Evolutionary conservation across 2,888 invertebrate species (phyloP).

Genomic region (Brachynemurus nebulosus): DNA sequence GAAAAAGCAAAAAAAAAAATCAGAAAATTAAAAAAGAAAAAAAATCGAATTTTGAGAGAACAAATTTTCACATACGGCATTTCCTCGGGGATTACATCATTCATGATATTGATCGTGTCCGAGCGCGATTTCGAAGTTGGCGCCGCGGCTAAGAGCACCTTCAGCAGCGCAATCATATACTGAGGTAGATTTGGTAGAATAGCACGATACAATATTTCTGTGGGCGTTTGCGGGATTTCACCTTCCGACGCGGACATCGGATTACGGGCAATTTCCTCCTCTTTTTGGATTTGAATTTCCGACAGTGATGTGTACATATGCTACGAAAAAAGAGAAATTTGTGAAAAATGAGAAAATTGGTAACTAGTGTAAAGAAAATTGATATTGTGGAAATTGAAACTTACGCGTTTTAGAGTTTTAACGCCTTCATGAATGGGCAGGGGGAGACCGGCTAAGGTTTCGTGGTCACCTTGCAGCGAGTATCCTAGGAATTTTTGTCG

Average conservation of each 20-base stretch:
- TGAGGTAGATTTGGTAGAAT: slow-evolving; percentile 93
- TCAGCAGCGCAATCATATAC: slow-evolving; percentile 93
- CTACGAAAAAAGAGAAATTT: too few relatives aligned
- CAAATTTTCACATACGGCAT: slow-evolving; percentile 60
- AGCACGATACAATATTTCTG: slow-evolving; percentile 85
- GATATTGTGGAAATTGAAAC: slow-evolving; percentile 9
- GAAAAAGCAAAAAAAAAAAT: too few relatives aligned
- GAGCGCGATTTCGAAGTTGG: slow-evolving; percentile 98
- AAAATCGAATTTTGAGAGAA: too few relatives aligned
- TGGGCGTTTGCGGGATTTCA: slow-evolving; percentile 65
- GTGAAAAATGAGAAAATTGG: slow-evolving; percentile 10
- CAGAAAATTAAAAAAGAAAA: too few relatives aligned
- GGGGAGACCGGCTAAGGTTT: slow-evolving; percentile 87
- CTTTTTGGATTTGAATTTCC: slow-evolving; percentile 81
- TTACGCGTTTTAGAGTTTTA: slow-evolving; percentile 64
- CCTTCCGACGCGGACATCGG: slow-evolving; percentile 77
- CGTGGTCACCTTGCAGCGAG: slow-evolving; percentile 71
- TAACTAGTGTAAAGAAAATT: not conserved
- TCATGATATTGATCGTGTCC: slow-evolving; percentile 96
- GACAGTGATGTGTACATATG: slow-evolving; percentile 90
- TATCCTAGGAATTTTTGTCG: slow-evolving; percentile 94
- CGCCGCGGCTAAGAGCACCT: slow-evolving; percentile 92
- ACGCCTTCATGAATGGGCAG: slow-evolving; percentile 95
- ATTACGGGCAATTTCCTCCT: slow-evolving; percentile 81
- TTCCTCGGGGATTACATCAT: slow-evolving; percentile 93